A percentile compares a stretch with the other conserved stretches of the same genome.
These are phyloP conservation scores for Tautogolabrus adspersus DNA, from an alignment of 2,113 vertebrate genomes.

Conservation along the genomic window DNA sequence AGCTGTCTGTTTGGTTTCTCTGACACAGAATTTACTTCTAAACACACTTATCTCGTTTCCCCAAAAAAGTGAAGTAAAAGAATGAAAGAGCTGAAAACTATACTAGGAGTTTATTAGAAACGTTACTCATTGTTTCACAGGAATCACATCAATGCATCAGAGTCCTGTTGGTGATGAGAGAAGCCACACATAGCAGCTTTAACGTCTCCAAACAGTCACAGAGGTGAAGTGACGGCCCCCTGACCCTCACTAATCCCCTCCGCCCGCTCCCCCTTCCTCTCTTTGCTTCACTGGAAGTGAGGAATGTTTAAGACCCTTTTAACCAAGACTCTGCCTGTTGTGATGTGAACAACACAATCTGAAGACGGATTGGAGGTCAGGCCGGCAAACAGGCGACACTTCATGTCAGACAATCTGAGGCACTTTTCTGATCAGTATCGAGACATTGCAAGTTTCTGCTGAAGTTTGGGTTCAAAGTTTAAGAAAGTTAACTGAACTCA, in stretches of 20 bases:
- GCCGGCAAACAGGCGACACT: too few species aligned
- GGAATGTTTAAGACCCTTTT: slow-evolving; percentile 52
- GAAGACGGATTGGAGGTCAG: neutral
- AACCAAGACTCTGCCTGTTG: slow-evolving; percentile 18
- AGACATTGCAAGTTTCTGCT: too few species aligned
- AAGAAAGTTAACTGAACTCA: too few species aligned
- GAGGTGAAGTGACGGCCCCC: neutral
- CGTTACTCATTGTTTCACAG: slow-evolving; percentile 16
- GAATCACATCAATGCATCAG: slow-evolving; percentile 2
- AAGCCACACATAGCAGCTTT: neutral
- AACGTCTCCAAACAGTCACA: neutral
- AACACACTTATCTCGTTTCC: too few species aligned
- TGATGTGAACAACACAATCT: neutral
- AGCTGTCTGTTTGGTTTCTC: too few species aligned
- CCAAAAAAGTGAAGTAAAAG: too few species aligned
- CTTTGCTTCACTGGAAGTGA: slow-evolving; percentile 40
- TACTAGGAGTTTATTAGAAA: slow-evolving; percentile 4
- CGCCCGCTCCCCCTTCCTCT: slow-evolving; percentile 24
- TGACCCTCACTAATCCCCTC: slow-evolving; percentile 33
- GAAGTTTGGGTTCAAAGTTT: too few species aligned
- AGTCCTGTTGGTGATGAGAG: neutral
- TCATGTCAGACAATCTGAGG: too few species aligned
- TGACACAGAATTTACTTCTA: too few species aligned
- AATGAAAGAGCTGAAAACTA: neutral
- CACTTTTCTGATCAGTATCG: too few species aligned